Evolutionary conservation across 2,113 vertebrate species (phyloP).

Genomic region (Cyprinodon brontotheroides): DNA sequence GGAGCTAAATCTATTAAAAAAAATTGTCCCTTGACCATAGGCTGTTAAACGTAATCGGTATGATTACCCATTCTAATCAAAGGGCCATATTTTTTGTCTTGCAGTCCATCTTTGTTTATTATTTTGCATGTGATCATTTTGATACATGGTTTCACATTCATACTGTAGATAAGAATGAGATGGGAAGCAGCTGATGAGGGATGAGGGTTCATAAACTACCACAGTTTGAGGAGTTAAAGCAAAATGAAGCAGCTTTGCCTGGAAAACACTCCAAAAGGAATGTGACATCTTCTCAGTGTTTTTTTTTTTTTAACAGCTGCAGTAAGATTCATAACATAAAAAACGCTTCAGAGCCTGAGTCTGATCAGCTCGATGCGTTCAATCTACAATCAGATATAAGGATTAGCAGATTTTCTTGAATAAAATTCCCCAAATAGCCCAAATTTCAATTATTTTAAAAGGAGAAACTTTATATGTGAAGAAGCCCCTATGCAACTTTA

Average conservation of each 20-base stretch:
- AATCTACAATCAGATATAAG: neutral
- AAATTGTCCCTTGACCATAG: no score
- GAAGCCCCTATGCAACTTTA: neutral
- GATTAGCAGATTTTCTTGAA: neutral
- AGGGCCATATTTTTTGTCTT: no score
- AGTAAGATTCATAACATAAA: neutral
- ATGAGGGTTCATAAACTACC: neutral
- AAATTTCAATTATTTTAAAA: no score
- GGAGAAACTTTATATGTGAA: neutral
- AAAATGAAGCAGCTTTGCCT: neutral
- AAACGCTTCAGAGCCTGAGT: neutral
- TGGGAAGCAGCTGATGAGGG: neutral
- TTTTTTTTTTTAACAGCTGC: neutral
- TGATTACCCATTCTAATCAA: no score
- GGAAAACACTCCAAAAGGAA: neutral
- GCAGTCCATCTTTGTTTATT: no score
- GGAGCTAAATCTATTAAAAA: conserved; percentile 32
- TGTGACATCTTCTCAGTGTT: neutral
- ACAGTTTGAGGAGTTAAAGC: neutral
- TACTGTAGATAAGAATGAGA: neutral
- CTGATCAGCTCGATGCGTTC: neutral
- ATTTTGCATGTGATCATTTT: neutral
- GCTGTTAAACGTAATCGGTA: no score
- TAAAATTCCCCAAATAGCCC: neutral
- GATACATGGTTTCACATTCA: neutral